Percentiles rank a stretch among this genome's conserved stretches.
Conservation (phyloP, 2,888 invertebrate genomes). For the Pinctada fucata region DNA sequence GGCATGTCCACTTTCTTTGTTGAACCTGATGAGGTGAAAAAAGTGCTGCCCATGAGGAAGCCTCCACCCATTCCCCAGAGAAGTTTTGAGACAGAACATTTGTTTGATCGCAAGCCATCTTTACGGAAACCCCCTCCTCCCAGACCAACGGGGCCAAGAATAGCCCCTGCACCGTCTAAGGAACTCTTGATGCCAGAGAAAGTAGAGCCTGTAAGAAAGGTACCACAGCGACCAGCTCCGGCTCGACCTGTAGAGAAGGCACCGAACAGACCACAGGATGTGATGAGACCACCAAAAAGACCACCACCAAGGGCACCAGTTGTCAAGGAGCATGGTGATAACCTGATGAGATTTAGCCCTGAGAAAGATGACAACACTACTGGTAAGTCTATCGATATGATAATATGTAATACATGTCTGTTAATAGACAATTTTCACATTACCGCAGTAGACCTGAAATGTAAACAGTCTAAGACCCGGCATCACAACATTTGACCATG, state of each 20-base stretch:
- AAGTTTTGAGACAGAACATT: constrained; percentile 28
- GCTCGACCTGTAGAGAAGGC: constrained; percentile 41
- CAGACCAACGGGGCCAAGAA: constrained; percentile 64
- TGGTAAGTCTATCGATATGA: not conserved
- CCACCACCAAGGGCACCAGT: constrained; percentile 28
- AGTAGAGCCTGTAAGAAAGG: constrained; percentile 1
- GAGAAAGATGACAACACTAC: constrained; percentile 38
- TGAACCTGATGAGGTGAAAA: constrained; percentile 29
- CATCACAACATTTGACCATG: too few species aligned
- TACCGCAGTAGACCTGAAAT: too few species aligned
- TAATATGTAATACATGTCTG: not conserved
- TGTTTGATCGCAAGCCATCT: constrained; percentile 49
- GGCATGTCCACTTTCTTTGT: constrained; percentile 56
- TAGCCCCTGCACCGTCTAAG: constrained; percentile 61
- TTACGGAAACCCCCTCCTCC: constrained; percentile 66
- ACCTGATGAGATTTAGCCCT: constrained; percentile 70
- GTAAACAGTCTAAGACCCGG: too few species aligned
- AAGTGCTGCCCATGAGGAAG: constrained; percentile 40
- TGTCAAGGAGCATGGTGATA: constrained; percentile 9
- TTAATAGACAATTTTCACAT: too few species aligned
- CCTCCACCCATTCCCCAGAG: constrained; percentile 53
- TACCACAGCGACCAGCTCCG: constrained; percentile 66
- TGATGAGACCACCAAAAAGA: constrained; percentile 38
- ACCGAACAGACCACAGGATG: constrained; percentile 21
- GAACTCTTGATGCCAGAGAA: constrained; percentile 51